These are phyloP conservation scores for Pseudachorutes palmiensis DNA, from an alignment of 1,140 invertebrate species.

Conservation along the genomic window DNA sequence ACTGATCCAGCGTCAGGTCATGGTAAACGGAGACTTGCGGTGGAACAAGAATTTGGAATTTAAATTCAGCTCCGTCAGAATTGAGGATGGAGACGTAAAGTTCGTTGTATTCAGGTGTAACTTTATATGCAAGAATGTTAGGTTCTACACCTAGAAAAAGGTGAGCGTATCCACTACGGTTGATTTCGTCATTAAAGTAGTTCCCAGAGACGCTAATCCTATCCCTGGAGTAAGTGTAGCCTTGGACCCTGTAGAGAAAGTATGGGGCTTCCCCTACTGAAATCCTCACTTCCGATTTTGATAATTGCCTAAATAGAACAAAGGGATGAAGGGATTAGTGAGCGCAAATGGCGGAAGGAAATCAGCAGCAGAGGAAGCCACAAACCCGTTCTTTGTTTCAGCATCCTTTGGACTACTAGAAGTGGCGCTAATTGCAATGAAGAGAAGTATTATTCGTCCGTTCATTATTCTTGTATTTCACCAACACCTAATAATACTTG, in stretches of 20 bases:
- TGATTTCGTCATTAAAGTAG: neutral
- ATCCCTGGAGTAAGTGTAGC: neutral
- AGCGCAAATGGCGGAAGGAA: neutral
- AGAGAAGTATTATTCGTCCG: too few relatives aligned
- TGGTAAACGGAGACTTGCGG: neutral
- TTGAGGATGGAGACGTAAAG: neutral
- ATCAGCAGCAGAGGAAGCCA: neutral
- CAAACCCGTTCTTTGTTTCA: too few relatives aligned
- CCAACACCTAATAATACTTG: too few relatives aligned
- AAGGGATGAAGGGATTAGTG: neutral
- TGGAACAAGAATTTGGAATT: neutral
- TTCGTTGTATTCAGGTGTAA: neutral
- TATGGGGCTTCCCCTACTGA: neutral
- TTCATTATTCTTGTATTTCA: too few relatives aligned
- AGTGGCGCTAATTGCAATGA: too few relatives aligned
- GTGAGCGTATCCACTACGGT: neutral
- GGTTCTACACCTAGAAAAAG: neutral
- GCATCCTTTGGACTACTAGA: too few relatives aligned
- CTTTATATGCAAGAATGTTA: neutral
- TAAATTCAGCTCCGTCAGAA: neutral
- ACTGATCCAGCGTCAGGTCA: neutral
- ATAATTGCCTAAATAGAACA: neutral
- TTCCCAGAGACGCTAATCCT: neutral
- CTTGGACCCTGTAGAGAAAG: neutral
- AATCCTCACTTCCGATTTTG: neutral